Evolutionary conservation across 2,797 vertebrate genomes (phyloP).

Genomic region (Masticophis lateralis): DNA sequence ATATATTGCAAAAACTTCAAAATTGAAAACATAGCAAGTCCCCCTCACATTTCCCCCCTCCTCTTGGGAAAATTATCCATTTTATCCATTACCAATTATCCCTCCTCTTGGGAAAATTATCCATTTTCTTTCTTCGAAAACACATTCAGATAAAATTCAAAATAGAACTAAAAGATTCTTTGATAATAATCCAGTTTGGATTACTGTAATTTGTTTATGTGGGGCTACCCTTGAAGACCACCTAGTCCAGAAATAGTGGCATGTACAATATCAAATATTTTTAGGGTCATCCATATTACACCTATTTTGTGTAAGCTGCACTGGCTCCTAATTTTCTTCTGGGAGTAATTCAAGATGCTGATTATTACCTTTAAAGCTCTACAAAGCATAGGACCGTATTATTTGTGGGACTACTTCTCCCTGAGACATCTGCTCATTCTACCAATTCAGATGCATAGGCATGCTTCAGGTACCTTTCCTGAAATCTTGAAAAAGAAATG

Average conservation of each 20-base stretch:
- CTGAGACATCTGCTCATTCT: background rate
- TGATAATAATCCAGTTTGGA: background rate
- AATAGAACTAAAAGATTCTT: slow-evolving; percentile 37
- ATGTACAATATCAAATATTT: background rate
- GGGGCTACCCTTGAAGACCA: background rate
- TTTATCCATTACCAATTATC: too few species aligned
- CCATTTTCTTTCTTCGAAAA: slow-evolving; percentile 49
- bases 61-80: slow-evolving; percentile 48
- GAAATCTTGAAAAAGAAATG: background rate
- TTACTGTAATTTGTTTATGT: background rate
- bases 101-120: slow-evolving; percentile 50
- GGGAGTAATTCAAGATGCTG: background rate
- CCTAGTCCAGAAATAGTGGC: background rate
- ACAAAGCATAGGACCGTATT: background rate
- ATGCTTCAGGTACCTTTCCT: background rate
- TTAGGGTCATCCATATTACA: background rate
- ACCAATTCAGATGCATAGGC: background rate
- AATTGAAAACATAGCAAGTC: slow-evolving; percentile 18
- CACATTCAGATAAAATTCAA: slow-evolving; percentile 43
- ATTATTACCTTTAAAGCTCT: background rate
- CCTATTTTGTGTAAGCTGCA: background rate
- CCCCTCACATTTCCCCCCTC: slow-evolving; percentile 21
- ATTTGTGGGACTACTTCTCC: background rate
- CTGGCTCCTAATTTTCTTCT: background rate
- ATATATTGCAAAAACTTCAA: slow-evolving; percentile 41